phyloP scores from a whole-genome alignment of 2,888 invertebrate species.

The Acronicta aceris region DNA sequence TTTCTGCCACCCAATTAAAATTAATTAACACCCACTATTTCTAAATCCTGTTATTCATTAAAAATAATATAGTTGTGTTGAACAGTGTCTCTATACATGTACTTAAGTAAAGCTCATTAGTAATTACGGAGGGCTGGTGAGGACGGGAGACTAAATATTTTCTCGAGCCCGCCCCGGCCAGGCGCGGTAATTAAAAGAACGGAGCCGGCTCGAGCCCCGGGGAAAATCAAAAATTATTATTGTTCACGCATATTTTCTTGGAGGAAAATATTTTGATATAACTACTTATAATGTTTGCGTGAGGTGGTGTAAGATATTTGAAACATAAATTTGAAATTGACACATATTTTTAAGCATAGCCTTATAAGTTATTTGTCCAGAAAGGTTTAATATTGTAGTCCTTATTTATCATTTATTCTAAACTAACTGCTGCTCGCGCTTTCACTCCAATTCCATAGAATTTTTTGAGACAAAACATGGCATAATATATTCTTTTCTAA shows the following conservation, averaged over 20 bases:
- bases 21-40: constrained; percentile 44
- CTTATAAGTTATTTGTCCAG: too few species aligned
- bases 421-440: too few species aligned
- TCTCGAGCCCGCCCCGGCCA: constrained; percentile 64
- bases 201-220: constrained; percentile 66
- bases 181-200: constrained; percentile 85
- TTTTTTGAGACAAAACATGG: too few species aligned
- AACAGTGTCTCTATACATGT: constrained; percentile 61
- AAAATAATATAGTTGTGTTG: constrained; percentile 56
- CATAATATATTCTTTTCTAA: too few species aligned
- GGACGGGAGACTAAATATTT: constrained; percentile 86
- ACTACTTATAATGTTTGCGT: constrained; percentile 11
- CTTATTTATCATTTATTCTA: too few species aligned
- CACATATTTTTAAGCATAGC: too few species aligned
- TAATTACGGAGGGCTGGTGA: constrained; percentile 81
- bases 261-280: constrained; percentile 64
- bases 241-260: constrained; percentile 79
- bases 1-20: constrained; percentile 38
- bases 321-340: background rate
- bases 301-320: constrained; percentile 3
- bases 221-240: constrained; percentile 83
- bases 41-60: constrained; percentile 54
- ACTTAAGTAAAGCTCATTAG: constrained; percentile 83
- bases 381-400: too few species aligned
- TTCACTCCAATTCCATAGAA: too few species aligned